These are phyloP conservation scores for Pseudomyrmex flavicornis DNA, from an alignment of 1,140 invertebrate genomes.

Conservation along the genomic window DNA sequence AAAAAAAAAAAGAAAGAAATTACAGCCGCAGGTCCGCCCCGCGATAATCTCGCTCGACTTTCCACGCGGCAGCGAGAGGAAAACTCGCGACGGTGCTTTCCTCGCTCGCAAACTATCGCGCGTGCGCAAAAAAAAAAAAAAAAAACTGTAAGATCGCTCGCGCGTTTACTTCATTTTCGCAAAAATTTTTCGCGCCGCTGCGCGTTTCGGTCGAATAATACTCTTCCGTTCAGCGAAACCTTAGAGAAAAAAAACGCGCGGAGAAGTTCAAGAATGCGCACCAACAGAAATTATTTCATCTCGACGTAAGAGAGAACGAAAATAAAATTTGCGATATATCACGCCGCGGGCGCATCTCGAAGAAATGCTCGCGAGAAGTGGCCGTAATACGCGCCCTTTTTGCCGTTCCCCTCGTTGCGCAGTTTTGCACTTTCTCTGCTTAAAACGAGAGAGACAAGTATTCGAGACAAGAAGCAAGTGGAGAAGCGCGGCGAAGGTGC, in stretches of 20 bases:
- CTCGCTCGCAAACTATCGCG: constrained; percentile 22
- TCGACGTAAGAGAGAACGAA: neutral
- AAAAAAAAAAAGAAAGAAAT: constrained; percentile 24
- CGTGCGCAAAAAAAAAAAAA: neutral
- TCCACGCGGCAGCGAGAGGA: neutral
- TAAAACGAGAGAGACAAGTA: constrained; percentile 15
- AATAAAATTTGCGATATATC: constrained; percentile 22
- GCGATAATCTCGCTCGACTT: constrained; percentile 41
- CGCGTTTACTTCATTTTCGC: constrained; percentile 2
- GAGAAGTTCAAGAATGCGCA: constrained; percentile 15
- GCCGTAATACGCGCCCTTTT: constrained; percentile 14
- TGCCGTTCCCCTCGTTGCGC: neutral
- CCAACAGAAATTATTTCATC: constrained; percentile 38
- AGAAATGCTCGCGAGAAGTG: neutral
- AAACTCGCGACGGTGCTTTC: neutral
- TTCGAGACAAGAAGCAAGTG: neutral
- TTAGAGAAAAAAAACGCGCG: neutral
- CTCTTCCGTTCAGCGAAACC: no score
- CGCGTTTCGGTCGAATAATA: neutral
- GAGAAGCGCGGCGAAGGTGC: constrained; percentile 8
- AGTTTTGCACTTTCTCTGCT: constrained; percentile 20
- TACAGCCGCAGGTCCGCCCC: constrained; percentile 14
- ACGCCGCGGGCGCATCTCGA: neutral
- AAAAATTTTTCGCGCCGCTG: constrained; percentile 19
- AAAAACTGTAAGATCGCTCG: constrained; percentile 7